Conservation (phyloP, 2,888 invertebrate genomes). For the Archips crataeganus region DNA sequence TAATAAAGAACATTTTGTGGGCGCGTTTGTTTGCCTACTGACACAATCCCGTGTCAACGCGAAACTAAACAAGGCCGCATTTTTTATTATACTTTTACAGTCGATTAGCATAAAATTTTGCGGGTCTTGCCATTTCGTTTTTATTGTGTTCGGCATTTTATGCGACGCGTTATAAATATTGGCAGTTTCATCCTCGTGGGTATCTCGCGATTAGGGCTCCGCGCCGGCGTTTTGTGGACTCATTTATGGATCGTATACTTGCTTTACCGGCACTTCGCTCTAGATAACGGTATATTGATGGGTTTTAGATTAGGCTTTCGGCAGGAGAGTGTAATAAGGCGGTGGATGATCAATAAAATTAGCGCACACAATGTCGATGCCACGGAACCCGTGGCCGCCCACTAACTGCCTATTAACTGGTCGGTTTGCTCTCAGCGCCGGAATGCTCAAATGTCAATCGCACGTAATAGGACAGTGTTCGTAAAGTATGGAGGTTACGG, state of each 20-base stretch:
- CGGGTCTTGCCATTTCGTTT: slow-evolving; percentile 65
- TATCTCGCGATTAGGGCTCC: slow-evolving; percentile 66
- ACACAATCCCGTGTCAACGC: slow-evolving; percentile 27
- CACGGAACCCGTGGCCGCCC: slow-evolving; percentile 9
- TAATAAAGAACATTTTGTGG: no score
- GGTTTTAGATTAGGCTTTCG: slow-evolving; percentile 69
- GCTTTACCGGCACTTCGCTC: slow-evolving; percentile 68
- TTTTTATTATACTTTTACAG: slow-evolving; percentile 71
- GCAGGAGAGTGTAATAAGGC: slow-evolving; percentile 55
- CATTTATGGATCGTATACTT: slow-evolving; percentile 79
- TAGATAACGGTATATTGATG: slow-evolving; percentile 76
- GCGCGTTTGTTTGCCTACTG: slow-evolving; percentile 5
- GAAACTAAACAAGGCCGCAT: slow-evolving; percentile 54
- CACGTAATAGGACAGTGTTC: slow-evolving; percentile 72
- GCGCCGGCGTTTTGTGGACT: slow-evolving; percentile 64
- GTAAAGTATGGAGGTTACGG: slow-evolving; percentile 67
- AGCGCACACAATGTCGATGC: slow-evolving; percentile 47
- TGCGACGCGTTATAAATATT: slow-evolving; percentile 69
- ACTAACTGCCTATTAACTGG: slow-evolving; percentile 40
- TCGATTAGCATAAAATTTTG: slow-evolving; percentile 71
- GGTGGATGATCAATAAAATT: slow-evolving; percentile 63
- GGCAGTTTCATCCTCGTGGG: slow-evolving; percentile 66
- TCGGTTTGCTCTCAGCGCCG: slow-evolving; percentile 33
- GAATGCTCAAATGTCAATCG: slow-evolving; percentile 61
- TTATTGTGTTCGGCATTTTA: slow-evolving; percentile 69